phyloP scores from a whole-genome alignment of 1,140 invertebrate genomes.

The Theocolax elegans region DNA sequence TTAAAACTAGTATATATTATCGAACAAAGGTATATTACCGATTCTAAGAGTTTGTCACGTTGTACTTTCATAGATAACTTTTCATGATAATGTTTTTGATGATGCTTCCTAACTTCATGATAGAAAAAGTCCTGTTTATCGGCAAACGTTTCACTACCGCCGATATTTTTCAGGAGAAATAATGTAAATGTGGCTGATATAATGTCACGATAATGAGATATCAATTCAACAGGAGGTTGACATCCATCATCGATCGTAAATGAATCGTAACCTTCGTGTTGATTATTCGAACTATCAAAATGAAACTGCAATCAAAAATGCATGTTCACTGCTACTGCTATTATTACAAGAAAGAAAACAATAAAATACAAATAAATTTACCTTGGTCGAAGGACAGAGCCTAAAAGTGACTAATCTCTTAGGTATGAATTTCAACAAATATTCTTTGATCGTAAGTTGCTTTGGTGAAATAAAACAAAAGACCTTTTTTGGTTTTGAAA shows the following conservation, averaged over 20 bases:
- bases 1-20: neutral
- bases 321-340: neutral
- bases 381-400: conserved; percentile 91
- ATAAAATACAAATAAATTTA: conserved; percentile 61
- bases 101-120: conserved; percentile 88
- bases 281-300: conserved; percentile 69
- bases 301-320: conserved; percentile 68
- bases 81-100: conserved; percentile 86
- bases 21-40: conserved; percentile 66
- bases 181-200: conserved; percentile 93
- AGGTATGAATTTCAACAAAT: conserved; percentile 90
- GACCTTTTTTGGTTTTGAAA: conserved; percentile 84
- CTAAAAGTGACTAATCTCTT: conserved; percentile 92
- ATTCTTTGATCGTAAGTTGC: conserved; percentile 91
- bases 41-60: conserved; percentile 83
- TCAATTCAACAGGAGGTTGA: conserved; percentile 85
- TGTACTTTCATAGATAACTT: conserved; percentile 84
- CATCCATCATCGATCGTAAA: conserved; percentile 91
- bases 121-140: conserved; percentile 97
- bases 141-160: conserved; percentile 94
- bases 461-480: conserved; percentile 89
- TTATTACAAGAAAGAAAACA: too few species aligned
- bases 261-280: conserved; percentile 68
- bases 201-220: conserved; percentile 85
- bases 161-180: conserved; percentile 94